phyloP scores from a whole-genome alignment of 1,140 invertebrate species.

The Drosophila varians region DNA sequence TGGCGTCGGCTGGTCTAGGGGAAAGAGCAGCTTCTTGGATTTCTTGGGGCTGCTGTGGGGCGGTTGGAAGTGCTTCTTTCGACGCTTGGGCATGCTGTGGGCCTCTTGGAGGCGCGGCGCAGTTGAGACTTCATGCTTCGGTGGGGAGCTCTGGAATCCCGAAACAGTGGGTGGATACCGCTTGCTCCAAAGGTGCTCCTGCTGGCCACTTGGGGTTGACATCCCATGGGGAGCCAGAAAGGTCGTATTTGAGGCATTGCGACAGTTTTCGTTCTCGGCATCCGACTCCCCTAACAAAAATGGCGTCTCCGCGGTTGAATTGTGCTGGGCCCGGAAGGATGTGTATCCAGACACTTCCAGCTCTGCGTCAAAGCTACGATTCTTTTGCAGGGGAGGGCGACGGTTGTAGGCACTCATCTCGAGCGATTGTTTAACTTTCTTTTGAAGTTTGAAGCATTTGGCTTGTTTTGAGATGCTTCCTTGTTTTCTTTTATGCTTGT shows the following conservation, averaged over 20 bases:
- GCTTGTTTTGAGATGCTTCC: constrained; percentile 16
- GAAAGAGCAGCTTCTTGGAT: constrained; percentile 64
- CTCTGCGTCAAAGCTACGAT: constrained; percentile 30
- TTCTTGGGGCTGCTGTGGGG: constrained; percentile 67
- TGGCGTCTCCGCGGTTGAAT: constrained; percentile 73
- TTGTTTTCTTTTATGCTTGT: background rate
- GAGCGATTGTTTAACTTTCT: constrained; percentile 11
- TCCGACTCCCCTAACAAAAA: constrained; percentile 55
- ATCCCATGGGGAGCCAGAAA: background rate
- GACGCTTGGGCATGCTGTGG: constrained; percentile 37
- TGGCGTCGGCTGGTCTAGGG: background rate
- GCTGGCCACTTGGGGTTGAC: constrained; percentile 35
- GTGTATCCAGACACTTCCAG: constrained; percentile 71
- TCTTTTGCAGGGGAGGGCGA: constrained; percentile 32
- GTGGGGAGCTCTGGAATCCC: background rate
- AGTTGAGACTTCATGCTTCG: constrained; percentile 17
- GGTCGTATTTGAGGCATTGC: constrained; percentile 48
- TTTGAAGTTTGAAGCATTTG: constrained; percentile 42
- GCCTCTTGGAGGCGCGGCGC: constrained; percentile 38
- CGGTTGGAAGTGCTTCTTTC: constrained; percentile 38
- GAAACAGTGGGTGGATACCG: constrained; percentile 8
- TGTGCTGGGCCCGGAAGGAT: constrained; percentile 62
- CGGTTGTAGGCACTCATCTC: constrained; percentile 63
- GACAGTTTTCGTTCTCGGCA: constrained; percentile 66
- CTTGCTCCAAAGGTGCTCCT: constrained; percentile 9